Base-by-base conservation (phyloP, 2,888 invertebrate genomes). In the Oligia fasciuncula region DNA sequence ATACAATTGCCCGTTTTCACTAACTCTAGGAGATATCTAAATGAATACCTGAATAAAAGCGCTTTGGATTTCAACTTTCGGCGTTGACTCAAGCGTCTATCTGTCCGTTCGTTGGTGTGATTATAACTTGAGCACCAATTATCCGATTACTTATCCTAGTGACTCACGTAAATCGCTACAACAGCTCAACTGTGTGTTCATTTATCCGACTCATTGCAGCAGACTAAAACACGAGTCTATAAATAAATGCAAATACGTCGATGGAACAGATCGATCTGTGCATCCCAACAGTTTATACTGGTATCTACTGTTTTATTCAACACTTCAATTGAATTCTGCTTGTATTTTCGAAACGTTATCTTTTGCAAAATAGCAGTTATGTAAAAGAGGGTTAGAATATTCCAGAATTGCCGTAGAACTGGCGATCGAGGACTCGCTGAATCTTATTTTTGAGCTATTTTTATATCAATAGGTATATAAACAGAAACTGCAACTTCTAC, bases 221-320 rank as follows among this genome's bases (percentile, higher is more conserved):
- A 51, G 35, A 66, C n/a, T 60, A 51, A 83, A 81, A 83, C 35
- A 51, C 5, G 35, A 51, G 35, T 76, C 35, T 60, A 72, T 51
- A 68, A 73, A 76, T 82, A 74, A 81, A 85, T 82, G 76, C 54
- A 79, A 82, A 85, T 78, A 66, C 63, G 49, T 65, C 29, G 35
- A 76, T 73, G 5, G 60, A 35, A 29, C 40, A 49, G 67, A 74
- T 72, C 67, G 79, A 46, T 71, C 67, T 35, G 23, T 73, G 66
- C 79, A 79, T 82, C 66, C 83, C 73, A 66, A 65, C 60, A 54
- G 79, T 73, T 82, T 73, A 54, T 54, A 23, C 69, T 54, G 51
- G 23, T 62, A 65, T 46, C 79, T 79, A 23, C n/a, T 84, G 84
- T 82, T 73, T 82, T 74, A 79, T 79, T 78, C 72, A 78, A 60